Percentiles rank a stretch among this genome's conserved stretches.
Evolutionary conservation across 2,888 invertebrate species (phyloP).

Genomic region (Acanthosoma haemorrhoidale): DNA sequence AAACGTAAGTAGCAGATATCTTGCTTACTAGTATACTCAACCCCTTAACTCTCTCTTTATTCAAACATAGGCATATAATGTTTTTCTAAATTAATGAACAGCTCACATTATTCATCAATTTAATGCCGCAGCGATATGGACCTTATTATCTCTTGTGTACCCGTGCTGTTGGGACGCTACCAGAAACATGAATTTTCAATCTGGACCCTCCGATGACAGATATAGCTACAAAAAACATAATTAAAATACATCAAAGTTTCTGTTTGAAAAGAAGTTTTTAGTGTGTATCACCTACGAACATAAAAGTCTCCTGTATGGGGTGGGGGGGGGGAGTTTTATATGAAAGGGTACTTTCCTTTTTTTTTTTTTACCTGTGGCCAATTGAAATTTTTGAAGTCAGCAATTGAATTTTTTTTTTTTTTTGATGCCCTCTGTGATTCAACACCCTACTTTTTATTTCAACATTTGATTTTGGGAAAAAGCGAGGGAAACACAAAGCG

Average conservation of each 20-base stretch:
- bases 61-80: too few relatives aligned
- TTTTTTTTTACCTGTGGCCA: conserved; percentile 22
- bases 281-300: conserved; percentile 24
- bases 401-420: conserved; percentile 17
- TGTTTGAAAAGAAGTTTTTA: conserved; percentile 22
- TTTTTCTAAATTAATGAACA: too few relatives aligned
- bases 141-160: too few relatives aligned
- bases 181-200: too few relatives aligned
- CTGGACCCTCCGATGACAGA: neutral
- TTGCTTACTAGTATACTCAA: too few relatives aligned
- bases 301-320: conserved; percentile 22
- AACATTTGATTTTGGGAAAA: conserved; percentile 30
- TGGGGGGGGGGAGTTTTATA: neutral
- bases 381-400: conserved; percentile 27
- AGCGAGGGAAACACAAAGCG: conserved; percentile 15
- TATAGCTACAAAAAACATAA: conserved; percentile 7
- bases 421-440: conserved; percentile 27
- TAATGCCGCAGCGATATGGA: too few relatives aligned
- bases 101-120: too few relatives aligned
- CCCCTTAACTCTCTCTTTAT: too few relatives aligned
- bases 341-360: neutral
- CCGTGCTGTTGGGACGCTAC: too few relatives aligned
- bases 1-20: too few relatives aligned
- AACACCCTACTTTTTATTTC: conserved; percentile 25
- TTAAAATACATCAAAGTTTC: conserved; percentile 28